Conservation (phyloP, 2,113 vertebrate species). For the Aspiorhynchus laticeps region DNA sequence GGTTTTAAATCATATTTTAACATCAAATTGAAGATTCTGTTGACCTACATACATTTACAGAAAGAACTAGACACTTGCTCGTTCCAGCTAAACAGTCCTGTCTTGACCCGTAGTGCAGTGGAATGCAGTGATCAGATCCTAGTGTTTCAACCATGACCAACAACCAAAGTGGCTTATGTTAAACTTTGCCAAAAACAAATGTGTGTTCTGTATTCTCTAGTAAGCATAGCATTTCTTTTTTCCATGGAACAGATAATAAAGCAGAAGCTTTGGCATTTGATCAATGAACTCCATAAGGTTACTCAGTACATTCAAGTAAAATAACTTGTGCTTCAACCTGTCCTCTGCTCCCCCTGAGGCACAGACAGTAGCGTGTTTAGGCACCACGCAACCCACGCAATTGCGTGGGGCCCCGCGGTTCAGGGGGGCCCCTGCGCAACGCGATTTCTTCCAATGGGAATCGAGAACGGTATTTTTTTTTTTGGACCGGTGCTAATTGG, state of each 20-base stretch:
- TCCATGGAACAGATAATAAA: neutral
- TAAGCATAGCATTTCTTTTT: neutral
- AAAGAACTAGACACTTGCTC: neutral
- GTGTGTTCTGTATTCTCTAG: neutral
- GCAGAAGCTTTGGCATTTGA: neutral
- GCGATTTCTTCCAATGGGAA: too few relatives aligned
- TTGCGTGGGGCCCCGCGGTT: too few relatives aligned
- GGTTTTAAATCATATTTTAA: neutral
- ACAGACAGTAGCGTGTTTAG: too few relatives aligned
- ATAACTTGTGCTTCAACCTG: conserved; percentile 6
- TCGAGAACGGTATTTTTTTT: too few relatives aligned
- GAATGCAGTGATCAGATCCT: neutral
- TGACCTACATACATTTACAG: neutral
- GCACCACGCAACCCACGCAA: too few relatives aligned
- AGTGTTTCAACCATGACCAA: neutral
- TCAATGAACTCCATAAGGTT: neutral
- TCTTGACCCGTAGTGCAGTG: neutral
- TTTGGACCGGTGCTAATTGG: too few relatives aligned
- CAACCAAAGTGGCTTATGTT: neutral
- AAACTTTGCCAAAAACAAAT: neutral
- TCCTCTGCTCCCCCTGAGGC: neutral
- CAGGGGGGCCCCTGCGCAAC: too few relatives aligned
- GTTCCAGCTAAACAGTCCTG: neutral
- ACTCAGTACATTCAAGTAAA: neutral
- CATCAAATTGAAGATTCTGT: neutral